phyloP scores from a whole-genome alignment of 1,140 invertebrate species.

The Manduca sexta region DNA sequence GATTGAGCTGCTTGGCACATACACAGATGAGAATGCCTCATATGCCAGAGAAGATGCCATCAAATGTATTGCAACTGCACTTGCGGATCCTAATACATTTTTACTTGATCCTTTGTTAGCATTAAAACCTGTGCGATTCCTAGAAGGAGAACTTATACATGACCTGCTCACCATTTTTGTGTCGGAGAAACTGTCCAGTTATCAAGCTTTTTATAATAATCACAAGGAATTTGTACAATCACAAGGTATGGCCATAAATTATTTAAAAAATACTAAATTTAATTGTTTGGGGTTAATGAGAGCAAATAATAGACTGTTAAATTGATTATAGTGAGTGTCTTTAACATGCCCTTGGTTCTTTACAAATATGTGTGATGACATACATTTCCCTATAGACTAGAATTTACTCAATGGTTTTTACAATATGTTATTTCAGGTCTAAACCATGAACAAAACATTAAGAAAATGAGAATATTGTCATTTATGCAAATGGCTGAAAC shows the following conservation, averaged over 20 bases:
- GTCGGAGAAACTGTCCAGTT: constrained; percentile 92
- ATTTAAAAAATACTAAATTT: too few species aligned
- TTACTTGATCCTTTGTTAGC: constrained; percentile 93
- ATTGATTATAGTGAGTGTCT: neutral
- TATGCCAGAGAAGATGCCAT: constrained; percentile 97
- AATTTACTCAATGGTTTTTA: neutral
- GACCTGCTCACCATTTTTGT: constrained; percentile 97
- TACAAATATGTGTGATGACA: neutral
- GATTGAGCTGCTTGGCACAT: constrained; percentile 96
- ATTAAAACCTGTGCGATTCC: constrained; percentile 94
- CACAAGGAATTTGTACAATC: constrained; percentile 95
- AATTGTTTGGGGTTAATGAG: too few species aligned
- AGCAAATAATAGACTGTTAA: constrained; percentile 4
- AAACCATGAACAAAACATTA: constrained; percentile 95
- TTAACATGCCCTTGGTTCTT: neutral
- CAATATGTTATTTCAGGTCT: constrained; percentile 75
- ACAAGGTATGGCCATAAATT: constrained; percentile 78
- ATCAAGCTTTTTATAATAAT: constrained; percentile 92
- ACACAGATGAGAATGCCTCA: constrained; percentile 96
- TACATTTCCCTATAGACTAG: neutral
- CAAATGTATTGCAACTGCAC: constrained; percentile 94
- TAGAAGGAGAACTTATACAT: constrained; percentile 97
- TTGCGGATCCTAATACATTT: constrained; percentile 97
- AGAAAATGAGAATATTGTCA: constrained; percentile 96
- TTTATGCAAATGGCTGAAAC: constrained; percentile 98